Percentiles rank a stretch among this genome's conserved stretches.
Conservation (phyloP, 2,113 vertebrate species). For the Nibea albiflora region DNA sequence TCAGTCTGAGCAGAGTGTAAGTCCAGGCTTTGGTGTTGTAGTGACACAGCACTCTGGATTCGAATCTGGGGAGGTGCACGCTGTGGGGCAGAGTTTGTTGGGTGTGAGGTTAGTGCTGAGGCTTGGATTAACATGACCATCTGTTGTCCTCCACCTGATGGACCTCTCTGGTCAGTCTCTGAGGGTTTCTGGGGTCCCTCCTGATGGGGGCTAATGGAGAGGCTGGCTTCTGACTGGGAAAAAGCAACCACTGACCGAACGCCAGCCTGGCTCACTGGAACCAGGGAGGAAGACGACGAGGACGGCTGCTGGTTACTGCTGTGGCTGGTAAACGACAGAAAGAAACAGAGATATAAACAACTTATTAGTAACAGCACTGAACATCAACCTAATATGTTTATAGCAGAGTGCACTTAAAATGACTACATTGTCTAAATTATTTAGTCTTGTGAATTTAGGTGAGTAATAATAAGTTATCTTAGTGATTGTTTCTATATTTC, state of each 20-base stretch:
- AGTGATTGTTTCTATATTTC: no score
- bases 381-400: neutral
- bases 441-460: no score
- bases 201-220: slow-evolving; percentile 40
- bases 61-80: slow-evolving; percentile 49
- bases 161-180: slow-evolving; percentile 34
- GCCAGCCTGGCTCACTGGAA: slow-evolving; percentile 55
- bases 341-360: slow-evolving; percentile 4
- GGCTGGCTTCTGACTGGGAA: slow-evolving; percentile 57
- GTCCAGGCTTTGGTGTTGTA: slow-evolving; percentile 50
- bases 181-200: slow-evolving; percentile 14
- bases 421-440: no score
- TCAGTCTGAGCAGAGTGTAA: slow-evolving; percentile 15
- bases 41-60: slow-evolving; percentile 63
- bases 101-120: slow-evolving; percentile 38
- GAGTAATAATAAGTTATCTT: no score
- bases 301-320: slow-evolving; percentile 75
- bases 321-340: slow-evolving; percentile 30
- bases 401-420: no score
- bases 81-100: neutral
- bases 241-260: slow-evolving; percentile 52
- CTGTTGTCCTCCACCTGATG: slow-evolving; percentile 46
- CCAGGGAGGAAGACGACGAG: slow-evolving; percentile 69
- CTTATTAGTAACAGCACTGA: neutral
- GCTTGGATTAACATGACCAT: slow-evolving; percentile 55